Evolutionary conservation across 2,888 invertebrate genomes (phyloP), one percentile per base, ranked within the genome.

Genomic region (Leptopilina syphax): DNA sequence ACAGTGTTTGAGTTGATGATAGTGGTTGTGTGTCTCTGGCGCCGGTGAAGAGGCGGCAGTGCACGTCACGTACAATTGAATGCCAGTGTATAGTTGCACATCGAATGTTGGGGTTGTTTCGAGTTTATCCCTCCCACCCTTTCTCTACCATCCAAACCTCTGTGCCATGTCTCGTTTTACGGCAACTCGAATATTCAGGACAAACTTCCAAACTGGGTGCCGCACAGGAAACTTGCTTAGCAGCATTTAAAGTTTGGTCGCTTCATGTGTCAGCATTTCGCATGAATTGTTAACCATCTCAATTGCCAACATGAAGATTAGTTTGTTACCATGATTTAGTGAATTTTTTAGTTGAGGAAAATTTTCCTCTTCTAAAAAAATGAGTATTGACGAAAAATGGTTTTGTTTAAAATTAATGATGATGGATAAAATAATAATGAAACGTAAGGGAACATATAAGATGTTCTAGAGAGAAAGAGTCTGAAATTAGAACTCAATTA

Each of bases 41-140:
- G 47, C 77, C 76, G 24, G 76, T 76, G 60, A 60, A 50, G 70
- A 7, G 66, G 50, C 34, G 73, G 54, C 50, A 76, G 80, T 79
- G 66, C 81, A 67, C 79, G 81, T 82, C 83, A 82, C 81, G 83
- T 83, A 50, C 82, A 76, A 78, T 81, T 77, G 70, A 83, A 82
- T 83, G 80, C 66, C 73, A 77, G 80, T 79, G 70, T 77, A 79
- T 80, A 65, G 70, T 12, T 27, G 54, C 54, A 54, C 27, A 50
- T 54, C 54, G 70, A 54, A 70, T 70, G 54, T 27, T 50, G 54
- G 70, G 54, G 70, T 70, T 27, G 70, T 70, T 70, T 70, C 54
- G 70, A 70, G 70, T 70, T 70, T 68, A 50, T 13, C 70, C 13
- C 13, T 34, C 34, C 34, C 34, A 34, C 54, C 3, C 50, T 50